Conservation (phyloP, 2,797 vertebrate species). For the Vespertilio murinus region DNA sequence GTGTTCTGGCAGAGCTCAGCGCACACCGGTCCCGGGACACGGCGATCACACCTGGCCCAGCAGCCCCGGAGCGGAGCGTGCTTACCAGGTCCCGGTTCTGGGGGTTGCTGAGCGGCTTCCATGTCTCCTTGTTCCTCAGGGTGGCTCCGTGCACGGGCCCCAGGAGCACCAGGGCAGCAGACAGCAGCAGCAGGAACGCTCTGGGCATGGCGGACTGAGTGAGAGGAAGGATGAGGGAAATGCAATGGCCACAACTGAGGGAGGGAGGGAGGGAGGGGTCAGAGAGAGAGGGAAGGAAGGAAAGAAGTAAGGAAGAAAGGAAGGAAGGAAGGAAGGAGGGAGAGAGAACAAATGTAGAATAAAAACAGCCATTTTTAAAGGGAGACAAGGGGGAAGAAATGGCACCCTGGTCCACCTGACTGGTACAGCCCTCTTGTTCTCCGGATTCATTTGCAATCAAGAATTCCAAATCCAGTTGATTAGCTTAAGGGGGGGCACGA, state of each 20-base stretch:
- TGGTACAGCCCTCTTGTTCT: background rate
- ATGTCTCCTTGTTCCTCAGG: constrained; percentile 77
- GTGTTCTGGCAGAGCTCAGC: background rate
- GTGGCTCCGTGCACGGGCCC: constrained; percentile 60
- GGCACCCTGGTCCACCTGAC: background rate
- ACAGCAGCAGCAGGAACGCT: constrained; percentile 76
- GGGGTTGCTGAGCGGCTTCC: constrained; percentile 84
- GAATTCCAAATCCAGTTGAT: background rate
- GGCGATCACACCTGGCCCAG: background rate
- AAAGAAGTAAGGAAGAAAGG: no score
- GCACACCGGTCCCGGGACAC: background rate
- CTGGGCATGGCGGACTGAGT: constrained; percentile 70
- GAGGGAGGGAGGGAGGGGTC: no score
- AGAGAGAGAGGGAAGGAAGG: no score
- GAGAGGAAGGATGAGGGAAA: background rate
- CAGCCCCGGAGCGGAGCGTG: background rate
- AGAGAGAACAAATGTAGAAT: background rate
- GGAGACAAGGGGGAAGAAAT: background rate
- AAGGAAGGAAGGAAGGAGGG: background rate
- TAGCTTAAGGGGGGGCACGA: background rate
- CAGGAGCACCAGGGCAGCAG: constrained; percentile 46
- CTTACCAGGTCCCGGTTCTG: constrained; percentile 85
- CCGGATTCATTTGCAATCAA: background rate
- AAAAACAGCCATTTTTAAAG: background rate
- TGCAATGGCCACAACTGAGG: background rate